Evolutionary conservation across 2,797 vertebrate genomes (phyloP).

Genomic region (Leuciscus waleckii): DNA sequence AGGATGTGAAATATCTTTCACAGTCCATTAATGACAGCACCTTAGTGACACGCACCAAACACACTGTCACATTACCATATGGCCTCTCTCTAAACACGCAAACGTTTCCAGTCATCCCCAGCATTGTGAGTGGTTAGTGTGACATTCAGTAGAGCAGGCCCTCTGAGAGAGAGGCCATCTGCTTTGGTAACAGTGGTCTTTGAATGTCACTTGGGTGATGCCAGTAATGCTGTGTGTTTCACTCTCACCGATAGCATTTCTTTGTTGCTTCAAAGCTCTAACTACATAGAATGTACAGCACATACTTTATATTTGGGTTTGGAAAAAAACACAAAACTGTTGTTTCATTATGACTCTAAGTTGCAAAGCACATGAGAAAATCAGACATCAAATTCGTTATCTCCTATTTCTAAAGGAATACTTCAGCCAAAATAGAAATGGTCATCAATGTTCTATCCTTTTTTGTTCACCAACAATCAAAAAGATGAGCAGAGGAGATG

Average conservation of each 20-base stretch:
- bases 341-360: background rate
- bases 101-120: constrained; percentile 32
- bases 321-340: background rate
- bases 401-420: background rate
- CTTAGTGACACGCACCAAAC: constrained; percentile 57
- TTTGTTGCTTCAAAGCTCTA: constrained; percentile 11
- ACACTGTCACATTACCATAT: constrained; percentile 73
- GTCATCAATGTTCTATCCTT: background rate
- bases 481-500: background rate
- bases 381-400: background rate
- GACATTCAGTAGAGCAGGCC: constrained; percentile 56
- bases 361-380: background rate
- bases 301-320: background rate
- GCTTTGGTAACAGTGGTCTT: constrained; percentile 68
- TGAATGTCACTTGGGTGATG: constrained; percentile 63
- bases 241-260: background rate
- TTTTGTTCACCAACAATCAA: background rate
- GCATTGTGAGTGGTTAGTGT: constrained; percentile 50
- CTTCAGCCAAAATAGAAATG: background rate
- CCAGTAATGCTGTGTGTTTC: constrained; percentile 68
- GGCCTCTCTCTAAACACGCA: constrained; percentile 54
- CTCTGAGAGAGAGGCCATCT: constrained; percentile 68
- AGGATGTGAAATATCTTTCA: constrained; percentile 74
- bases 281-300: background rate
- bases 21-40: constrained; percentile 77